These are phyloP conservation scores for Sarcophaga variegata DNA, from an alignment of 2,888 invertebrate species.

Conservation along the genomic window DNA sequence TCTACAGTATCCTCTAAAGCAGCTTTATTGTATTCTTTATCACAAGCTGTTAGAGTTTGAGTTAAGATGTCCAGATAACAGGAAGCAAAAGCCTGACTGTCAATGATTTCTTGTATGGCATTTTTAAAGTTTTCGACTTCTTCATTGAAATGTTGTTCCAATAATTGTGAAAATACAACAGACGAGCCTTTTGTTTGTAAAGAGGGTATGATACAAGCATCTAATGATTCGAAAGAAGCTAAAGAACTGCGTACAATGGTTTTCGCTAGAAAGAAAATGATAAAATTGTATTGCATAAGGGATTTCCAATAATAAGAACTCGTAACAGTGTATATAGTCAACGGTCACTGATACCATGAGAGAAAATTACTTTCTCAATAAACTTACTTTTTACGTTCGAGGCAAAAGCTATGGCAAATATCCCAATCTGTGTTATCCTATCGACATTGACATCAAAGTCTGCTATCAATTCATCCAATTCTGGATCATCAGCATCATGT, in stretches of 20 bases:
- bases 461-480: constrained; percentile 78
- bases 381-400: constrained; percentile 75
- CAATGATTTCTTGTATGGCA: constrained; percentile 79
- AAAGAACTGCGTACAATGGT: constrained; percentile 78
- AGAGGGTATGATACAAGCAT: constrained; percentile 79
- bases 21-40: constrained; percentile 73
- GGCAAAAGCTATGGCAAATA: constrained; percentile 79
- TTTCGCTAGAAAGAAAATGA: constrained; percentile 72
- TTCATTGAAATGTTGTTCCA: constrained; percentile 80
- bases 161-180: constrained; percentile 75
- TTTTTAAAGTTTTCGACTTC: constrained; percentile 77
- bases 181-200: constrained; percentile 73
- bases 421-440: constrained; percentile 80
- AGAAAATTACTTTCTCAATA: not conserved
- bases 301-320: too few species aligned
- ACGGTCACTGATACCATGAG: too few species aligned
- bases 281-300: too few species aligned
- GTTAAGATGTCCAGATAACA: constrained; percentile 77
- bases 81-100: constrained; percentile 77
- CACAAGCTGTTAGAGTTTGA: constrained; percentile 71
- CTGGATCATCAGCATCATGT: constrained; percentile 71
- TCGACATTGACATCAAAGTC: constrained; percentile 81
- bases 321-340: too few species aligned
- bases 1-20: constrained; percentile 73
- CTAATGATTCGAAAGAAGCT: constrained; percentile 80